Percentiles rank a stretch among this genome's conserved stretches.
Conservation (phyloP, 2,888 invertebrate species). For the Agriotes lineatus region DNA sequence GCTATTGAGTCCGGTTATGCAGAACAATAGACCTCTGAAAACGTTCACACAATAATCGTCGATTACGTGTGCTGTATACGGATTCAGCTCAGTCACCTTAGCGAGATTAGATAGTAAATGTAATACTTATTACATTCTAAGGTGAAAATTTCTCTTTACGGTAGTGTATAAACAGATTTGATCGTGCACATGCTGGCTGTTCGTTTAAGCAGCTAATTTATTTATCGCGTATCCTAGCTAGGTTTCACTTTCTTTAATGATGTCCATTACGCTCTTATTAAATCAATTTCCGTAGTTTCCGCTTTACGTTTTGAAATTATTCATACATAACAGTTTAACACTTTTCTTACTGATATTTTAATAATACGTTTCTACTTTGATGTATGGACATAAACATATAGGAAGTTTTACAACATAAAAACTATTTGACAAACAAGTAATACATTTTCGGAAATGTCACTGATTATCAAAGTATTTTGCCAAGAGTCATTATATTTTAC, state of each 20-base stretch:
- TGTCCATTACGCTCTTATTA: constrained; percentile 7
- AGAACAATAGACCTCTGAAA: not conserved
- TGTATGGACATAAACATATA: no score
- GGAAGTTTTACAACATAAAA: no score
- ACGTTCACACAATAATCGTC: not conserved
- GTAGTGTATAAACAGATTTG: not conserved
- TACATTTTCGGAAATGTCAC: no score
- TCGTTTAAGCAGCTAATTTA: not conserved
- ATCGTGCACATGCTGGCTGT: constrained; percentile 7
- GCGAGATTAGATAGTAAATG: constrained; percentile 3
- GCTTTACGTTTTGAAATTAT: constrained; percentile 2
- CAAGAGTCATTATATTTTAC: no score
- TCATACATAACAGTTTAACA: no score
- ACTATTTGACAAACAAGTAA: no score
- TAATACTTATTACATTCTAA: constrained; percentile 10
- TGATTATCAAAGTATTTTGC: no score
- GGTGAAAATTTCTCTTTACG: constrained; percentile 5
- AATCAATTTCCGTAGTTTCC: constrained; percentile 7
- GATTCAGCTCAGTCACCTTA: constrained; percentile 10
- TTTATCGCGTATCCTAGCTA: not conserved
- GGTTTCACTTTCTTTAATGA: constrained; percentile 15
- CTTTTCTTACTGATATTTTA: no score
- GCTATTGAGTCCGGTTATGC: not conserved
- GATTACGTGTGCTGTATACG: not conserved
- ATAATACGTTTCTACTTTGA: no score